Evolutionary conservation across 2,113 vertebrate species (phyloP), one percentile per base, ranked within the genome.

Genomic region (Ophiodon elongatus): DNA sequence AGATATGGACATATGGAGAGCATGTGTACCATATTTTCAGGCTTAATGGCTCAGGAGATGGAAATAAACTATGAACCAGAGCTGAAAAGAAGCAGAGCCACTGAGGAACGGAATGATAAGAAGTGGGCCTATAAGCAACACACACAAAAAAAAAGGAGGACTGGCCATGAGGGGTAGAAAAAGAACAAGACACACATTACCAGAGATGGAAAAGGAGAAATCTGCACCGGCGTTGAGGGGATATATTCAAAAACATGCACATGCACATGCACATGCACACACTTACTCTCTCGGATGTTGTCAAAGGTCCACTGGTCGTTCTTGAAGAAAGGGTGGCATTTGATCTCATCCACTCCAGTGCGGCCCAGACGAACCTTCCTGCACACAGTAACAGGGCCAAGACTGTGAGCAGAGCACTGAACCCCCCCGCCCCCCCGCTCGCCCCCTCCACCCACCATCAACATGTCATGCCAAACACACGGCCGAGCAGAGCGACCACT

Each of bases 291-390:
- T 94, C 98, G 95, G 89, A 99, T 99, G 93, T 95, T 99, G 92
- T 97, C 96, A 95, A 99, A 99, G 85, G 97, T 98, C 98, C 98
- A 99, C 70, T 99, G 98, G 86, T 99, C 97, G 54, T 97, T 99
- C 94, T 96, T 97, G 95, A 99, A 99, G 94, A 99, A 99, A 84
- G 95, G 95, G 76, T 99, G 98, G 79, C 94, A 91, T 89, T 99
- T 99, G 90, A 99, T 98, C 92, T 99, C 98, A 91, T 98, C 97
- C 85, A 99, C 96, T 65, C 97, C 97, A 41, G 94, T 97, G 92
- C 97, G 97, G 76, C 98, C 98, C 86, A 99, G 96, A 73, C 98
- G 96, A 86, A 97, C 97, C 88, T 97, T 96, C 95, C 98, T 99
- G 94, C 95, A 93, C 85, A 96, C 54, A 94, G 73, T 4, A 31